Conservation (phyloP, 2,888 invertebrate species). For the Panopea generosa region DNA sequence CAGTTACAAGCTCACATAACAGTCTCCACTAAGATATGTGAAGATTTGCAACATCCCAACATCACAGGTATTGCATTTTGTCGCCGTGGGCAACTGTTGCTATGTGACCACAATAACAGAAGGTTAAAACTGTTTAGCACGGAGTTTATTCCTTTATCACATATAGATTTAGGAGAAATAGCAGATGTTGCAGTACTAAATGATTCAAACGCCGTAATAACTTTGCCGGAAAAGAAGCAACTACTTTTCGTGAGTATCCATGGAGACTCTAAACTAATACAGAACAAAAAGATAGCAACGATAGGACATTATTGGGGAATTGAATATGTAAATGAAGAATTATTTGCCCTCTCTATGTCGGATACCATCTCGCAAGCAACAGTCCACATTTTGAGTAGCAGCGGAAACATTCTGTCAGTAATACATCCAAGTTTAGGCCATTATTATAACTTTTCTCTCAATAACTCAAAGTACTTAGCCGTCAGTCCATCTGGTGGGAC, state of each 20-base stretch:
- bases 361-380: background rate
- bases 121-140: conserved; percentile 24
- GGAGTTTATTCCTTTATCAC: conserved; percentile 8
- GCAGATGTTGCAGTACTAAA: conserved; percentile 33
- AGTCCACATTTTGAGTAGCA: conserved; percentile 17
- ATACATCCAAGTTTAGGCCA: conserved; percentile 12
- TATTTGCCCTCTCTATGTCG: conserved; percentile 26
- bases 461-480: conserved; percentile 14
- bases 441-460: conserved; percentile 2
- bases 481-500: conserved; percentile 38
- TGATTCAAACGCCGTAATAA: conserved; percentile 11
- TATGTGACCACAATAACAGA: conserved; percentile 21
- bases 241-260: conserved; percentile 13
- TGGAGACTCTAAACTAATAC: conserved; percentile 7
- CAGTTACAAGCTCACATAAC: background rate
- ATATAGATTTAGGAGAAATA: conserved; percentile 8
- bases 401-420: conserved; percentile 23
- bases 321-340: conserved; percentile 15
- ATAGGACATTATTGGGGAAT: conserved; percentile 28
- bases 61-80: conserved; percentile 21
- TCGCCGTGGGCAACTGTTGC: conserved; percentile 11
- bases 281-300: conserved; percentile 11
- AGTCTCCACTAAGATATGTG: conserved; percentile 10
- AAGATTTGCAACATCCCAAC: conserved; percentile 8
- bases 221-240: conserved; percentile 5